phyloP scores from a whole-genome alignment of 1,140 invertebrate genomes.

The Dreissena rostriformis region DNA sequence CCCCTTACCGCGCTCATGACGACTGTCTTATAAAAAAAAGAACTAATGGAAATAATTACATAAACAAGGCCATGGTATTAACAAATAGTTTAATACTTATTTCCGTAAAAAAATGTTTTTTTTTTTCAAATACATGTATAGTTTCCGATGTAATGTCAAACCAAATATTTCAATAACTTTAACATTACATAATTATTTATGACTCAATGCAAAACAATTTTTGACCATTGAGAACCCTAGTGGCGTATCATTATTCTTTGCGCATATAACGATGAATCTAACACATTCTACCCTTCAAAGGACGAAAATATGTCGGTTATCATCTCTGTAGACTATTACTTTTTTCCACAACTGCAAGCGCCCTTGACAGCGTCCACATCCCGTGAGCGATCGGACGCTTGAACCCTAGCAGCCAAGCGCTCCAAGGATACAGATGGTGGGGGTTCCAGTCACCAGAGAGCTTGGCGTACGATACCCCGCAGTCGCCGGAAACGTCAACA shows the following conservation, averaged over 20 bases:
- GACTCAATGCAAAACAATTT: no score
- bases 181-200: no score
- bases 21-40: no score
- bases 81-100: no score
- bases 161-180: no score
- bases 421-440: slow-evolving; percentile 61
- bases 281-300: not conserved
- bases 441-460: slow-evolving; percentile 64
- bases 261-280: not conserved
- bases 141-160: no score
- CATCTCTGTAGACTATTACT: not conserved
- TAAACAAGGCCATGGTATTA: no score
- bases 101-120: no score
- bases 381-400: slow-evolving; percentile 64
- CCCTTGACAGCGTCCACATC: slow-evolving; percentile 61
- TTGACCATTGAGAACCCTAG: no score
- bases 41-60: no score
- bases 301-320: not conserved
- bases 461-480: slow-evolving; percentile 57
- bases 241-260: not conserved
- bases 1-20: no score
- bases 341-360: slow-evolving; percentile 21
- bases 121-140: no score
- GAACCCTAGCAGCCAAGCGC: slow-evolving; percentile 59
- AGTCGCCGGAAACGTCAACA: slow-evolving; percentile 39